Base-by-base conservation (phyloP, 2,113 vertebrate species). In the Psophia crepitans region DNA sequence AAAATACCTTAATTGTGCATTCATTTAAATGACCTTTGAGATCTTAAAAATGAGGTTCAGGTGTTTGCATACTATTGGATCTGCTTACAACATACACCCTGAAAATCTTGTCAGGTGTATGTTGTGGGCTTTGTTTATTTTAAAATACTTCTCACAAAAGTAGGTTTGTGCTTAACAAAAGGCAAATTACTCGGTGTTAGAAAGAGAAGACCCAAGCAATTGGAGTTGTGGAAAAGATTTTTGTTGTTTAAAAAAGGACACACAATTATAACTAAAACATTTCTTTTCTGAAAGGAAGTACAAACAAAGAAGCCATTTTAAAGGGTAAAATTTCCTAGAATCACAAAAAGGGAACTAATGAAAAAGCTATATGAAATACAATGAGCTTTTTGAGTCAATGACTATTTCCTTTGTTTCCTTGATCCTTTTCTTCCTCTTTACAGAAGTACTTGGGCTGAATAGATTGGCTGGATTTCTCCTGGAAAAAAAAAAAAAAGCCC, bases 21-120 rank as follows among this genome's bases (percentile, higher is more conserved):
- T 87, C 61, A 86, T 96, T 97, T 95, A 95, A 90, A 61, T 94
- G 93, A 92, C 63, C 71, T 96, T 76, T 81, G 80, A 96, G 83
- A 88, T 87, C 77, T 79, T 96, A 37, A 90, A 96, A 96, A 89
- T 87, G 61, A 96, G 84, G 69, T 94, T 97, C 85, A 91, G 92
- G 53, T 95, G 81, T 92, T 69, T 89, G 41, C 65, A 43, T 51
- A 53, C 57, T 71, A 5, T 49, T 85, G 76, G 61, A 90, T 91
- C 53, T 80, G 35, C 78, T 87, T 91, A 33, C 48, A 89, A 30
- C 44, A 78, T 37, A 54, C 20, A 87, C 41, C 26, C 33, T 6
- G 4, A 88, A 91, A 92, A 87, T 2, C 18, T 84, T 73, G 49
- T 73, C 77, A 89, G 70, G 74, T 89, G 39, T 65, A 17, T 76